phyloP scores from a whole-genome alignment of 1,140 invertebrate species.

The Lerema accius region DNA sequence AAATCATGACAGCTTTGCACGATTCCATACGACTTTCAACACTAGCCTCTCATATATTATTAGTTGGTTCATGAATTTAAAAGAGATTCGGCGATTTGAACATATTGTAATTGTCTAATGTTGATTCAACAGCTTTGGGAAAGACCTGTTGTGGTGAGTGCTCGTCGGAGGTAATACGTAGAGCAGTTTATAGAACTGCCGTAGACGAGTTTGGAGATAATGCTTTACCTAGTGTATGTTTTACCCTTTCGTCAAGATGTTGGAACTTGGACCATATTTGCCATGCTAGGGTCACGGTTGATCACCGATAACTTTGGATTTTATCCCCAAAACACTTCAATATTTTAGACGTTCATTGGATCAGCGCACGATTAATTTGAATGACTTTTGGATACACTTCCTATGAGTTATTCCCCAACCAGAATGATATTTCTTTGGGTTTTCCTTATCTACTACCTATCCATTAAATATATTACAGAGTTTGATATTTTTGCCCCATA shows the following conservation, averaged over 20 bases:
- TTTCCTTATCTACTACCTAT: no score
- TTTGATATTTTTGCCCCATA: no score
- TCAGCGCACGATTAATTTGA: no score
- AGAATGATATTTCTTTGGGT: no score
- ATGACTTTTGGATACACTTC: no score
- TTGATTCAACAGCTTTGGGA: conserved; percentile 82
- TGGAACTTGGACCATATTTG: no score
- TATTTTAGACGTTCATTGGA: no score
- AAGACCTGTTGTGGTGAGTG: conserved; percentile 82
- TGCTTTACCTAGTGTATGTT: conserved; percentile 63
- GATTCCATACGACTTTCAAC: conserved; percentile 40
- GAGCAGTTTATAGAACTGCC: conserved; percentile 55
- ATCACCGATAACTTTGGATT: no score
- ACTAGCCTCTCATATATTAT: conserved; percentile 7
- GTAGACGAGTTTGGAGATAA: conserved; percentile 62
- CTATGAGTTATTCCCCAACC: no score
- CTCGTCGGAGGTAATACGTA: conserved; percentile 70
- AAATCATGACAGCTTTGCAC: conserved; percentile 56
- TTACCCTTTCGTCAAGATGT: conserved; percentile 49
- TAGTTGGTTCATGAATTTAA: conserved; percentile 10
- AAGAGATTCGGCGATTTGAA: conserved; percentile 29
- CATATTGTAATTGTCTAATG: conserved; percentile 54
- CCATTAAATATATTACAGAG: no score
- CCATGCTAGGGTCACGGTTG: no score
- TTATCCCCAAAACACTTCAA: no score